A percentile compares a stretch with the other conserved stretches of the same genome.
phyloP scores from a whole-genome alignment of 2,113 vertebrate genomes.

The Etia nguti region DNA sequence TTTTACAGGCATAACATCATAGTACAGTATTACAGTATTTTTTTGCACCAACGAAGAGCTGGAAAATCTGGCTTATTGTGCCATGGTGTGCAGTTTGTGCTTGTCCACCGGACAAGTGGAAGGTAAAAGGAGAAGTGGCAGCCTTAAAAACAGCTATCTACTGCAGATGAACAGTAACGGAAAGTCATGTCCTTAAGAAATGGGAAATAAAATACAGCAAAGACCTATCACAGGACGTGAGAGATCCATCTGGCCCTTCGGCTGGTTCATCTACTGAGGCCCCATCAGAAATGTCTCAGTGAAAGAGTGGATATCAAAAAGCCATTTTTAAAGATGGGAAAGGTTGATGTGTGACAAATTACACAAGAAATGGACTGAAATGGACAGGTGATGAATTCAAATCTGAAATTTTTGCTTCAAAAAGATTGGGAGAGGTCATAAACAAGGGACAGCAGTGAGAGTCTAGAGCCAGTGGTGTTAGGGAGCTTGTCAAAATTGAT shows the following conservation, averaged over 20 bases:
- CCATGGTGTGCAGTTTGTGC: not conserved
- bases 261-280: not conserved
- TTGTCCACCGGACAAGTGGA: not conserved
- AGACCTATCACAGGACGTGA: not conserved
- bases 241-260: not conserved
- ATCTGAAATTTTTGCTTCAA: not conserved
- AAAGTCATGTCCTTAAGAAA: not conserved
- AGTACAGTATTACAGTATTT: too few relatives aligned
- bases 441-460: not conserved
- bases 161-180: not conserved
- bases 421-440: not conserved
- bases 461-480: not conserved
- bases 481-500: not conserved
- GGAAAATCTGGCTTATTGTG: not conserved
- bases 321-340: not conserved
- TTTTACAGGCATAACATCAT: not conserved
- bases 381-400: not conserved
- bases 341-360: not conserved
- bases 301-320: not conserved
- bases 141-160: not conserved
- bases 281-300: not conserved
- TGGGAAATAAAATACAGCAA: not conserved
- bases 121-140: not conserved
- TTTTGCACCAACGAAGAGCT: not conserved
- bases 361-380: not conserved